These are phyloP conservation scores for Acleris sparsana DNA, from an alignment of 2,888 invertebrate genomes.

Conservation along the genomic window DNA sequence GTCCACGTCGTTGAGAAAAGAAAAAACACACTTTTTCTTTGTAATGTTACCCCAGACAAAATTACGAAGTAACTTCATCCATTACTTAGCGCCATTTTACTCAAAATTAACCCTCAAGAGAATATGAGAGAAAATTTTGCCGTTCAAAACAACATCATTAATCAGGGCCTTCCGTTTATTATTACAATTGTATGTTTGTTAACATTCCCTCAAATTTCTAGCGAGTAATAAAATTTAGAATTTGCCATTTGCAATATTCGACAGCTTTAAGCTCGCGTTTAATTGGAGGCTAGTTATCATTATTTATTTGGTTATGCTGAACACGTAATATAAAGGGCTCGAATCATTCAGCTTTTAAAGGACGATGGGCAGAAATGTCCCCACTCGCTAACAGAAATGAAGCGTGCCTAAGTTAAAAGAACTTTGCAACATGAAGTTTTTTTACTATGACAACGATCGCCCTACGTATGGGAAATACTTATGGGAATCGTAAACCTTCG, in stretches of 20 bases:
- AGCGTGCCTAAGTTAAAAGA: too few species aligned
- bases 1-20: too few species aligned
- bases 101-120: conserved; percentile 29
- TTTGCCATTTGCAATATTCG: conserved; percentile 11
- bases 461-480: too few species aligned
- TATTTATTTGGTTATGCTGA: too few species aligned
- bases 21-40: too few species aligned
- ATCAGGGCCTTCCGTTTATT: conserved; percentile 43
- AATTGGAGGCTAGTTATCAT: background rate
- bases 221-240: conserved; percentile 4
- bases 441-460: too few species aligned
- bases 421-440: too few species aligned
- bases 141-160: conserved; percentile 43
- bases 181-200: conserved; percentile 40
- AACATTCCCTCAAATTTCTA: conserved; percentile 13
- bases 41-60: background rate
- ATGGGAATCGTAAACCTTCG: too few species aligned
- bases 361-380: too few species aligned
- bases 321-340: too few species aligned
- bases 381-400: too few species aligned
- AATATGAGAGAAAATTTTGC: conserved; percentile 46
- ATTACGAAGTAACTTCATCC: conserved; percentile 11
- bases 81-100: conserved; percentile 12
- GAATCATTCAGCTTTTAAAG: too few species aligned
- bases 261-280: background rate